A percentile compares a stretch with the other conserved stretches of the same genome.
These are phyloP conservation scores for Furcula furcula DNA, from an alignment of 2,888 invertebrate genomes.

Conservation along the genomic window DNA sequence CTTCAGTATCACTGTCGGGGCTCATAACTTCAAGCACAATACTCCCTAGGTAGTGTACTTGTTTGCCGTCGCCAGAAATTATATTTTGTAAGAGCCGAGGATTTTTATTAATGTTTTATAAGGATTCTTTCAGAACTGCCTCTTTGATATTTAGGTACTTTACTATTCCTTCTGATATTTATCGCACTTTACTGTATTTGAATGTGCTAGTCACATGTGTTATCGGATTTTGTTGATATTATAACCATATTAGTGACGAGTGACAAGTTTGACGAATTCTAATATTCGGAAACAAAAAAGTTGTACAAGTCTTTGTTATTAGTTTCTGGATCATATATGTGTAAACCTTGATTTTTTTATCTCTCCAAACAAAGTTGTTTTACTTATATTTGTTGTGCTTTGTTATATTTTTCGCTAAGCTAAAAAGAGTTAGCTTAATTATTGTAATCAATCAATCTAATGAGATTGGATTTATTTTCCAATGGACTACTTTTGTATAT, in stretches of 20 bases:
- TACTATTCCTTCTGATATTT: slow-evolving; percentile 7
- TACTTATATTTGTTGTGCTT: too few species aligned
- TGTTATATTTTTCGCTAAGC: too few species aligned
- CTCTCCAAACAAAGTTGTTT: too few species aligned
- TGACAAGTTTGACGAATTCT: too few species aligned
- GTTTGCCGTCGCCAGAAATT: slow-evolving; percentile 26
- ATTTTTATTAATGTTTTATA: slow-evolving; percentile 31
- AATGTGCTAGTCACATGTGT: not conserved
- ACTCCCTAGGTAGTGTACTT: slow-evolving; percentile 14
- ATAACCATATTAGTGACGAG: not conserved
- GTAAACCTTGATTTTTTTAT: too few species aligned
- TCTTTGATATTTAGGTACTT: slow-evolving; percentile 9
- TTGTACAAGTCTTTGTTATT: too few species aligned
- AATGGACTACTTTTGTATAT: too few species aligned
- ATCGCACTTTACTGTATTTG: not conserved
- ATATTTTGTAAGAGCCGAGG: slow-evolving; percentile 19
- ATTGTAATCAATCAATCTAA: too few species aligned
- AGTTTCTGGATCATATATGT: too few species aligned
- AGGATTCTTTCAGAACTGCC: slow-evolving; percentile 14
- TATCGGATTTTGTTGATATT: not conserved
- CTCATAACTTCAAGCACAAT: slow-evolving; percentile 15
- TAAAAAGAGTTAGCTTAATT: too few species aligned
- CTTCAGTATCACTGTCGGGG: slow-evolving; percentile 7
- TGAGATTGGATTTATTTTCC: too few species aligned
- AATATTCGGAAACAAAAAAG: too few species aligned